Percentiles rank a stretch among this genome's conserved stretches.
phyloP scores from a whole-genome alignment of 2,113 vertebrate genomes.

The Halcyon senegalensis region DNA sequence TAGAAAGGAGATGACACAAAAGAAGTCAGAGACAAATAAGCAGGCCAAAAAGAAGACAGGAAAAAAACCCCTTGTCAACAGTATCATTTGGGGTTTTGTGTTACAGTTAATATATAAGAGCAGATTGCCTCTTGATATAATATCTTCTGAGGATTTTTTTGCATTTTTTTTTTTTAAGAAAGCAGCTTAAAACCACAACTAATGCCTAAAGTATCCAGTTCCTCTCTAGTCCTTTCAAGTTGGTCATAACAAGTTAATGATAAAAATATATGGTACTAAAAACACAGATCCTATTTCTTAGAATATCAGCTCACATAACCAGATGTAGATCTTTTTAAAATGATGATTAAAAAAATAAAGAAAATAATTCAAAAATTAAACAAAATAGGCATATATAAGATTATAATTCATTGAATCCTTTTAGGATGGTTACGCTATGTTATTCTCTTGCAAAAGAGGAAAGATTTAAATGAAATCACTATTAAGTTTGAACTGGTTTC shows the following conservation, averaged over 20 bases:
- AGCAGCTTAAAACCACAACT: constrained; percentile 7
- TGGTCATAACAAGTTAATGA: background rate
- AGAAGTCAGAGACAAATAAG: constrained; percentile 4
- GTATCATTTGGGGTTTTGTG: background rate
- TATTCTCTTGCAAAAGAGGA: background rate
- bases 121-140: background rate
- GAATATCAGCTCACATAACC: background rate
- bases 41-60: background rate
- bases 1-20: constrained; percentile 14
- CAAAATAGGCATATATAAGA: background rate
- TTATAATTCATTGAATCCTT: background rate
- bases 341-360: background rate
- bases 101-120: constrained; percentile 8
- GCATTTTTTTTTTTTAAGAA: background rate
- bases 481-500: background rate
- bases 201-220: background rate
- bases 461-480: background rate
- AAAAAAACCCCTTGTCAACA: background rate
- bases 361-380: background rate
- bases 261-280: constrained; percentile 31
- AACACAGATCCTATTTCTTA: background rate
- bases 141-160: background rate
- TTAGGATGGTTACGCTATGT: background rate
- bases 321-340: background rate
- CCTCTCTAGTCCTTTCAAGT: constrained; percentile 18